Conservation (phyloP, 2,113 vertebrate species). For the Boulengeromyrus knoepffleri region DNA sequence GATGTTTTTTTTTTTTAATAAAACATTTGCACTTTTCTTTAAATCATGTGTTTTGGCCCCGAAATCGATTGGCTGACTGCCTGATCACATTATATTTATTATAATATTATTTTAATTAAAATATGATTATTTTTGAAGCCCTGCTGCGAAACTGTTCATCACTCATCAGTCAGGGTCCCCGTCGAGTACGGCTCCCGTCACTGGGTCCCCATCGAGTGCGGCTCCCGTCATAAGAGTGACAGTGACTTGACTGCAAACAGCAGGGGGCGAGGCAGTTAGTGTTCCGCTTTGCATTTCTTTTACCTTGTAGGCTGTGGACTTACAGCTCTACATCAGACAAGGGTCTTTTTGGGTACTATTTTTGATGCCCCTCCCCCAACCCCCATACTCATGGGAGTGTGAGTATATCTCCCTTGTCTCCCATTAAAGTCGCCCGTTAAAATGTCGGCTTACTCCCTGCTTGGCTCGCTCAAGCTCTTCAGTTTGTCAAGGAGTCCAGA, state of each 20-base stretch:
- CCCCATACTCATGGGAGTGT: not conserved
- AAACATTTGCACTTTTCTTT: not conserved
- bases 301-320: not conserved
- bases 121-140: not conserved
- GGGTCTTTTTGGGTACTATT: not conserved
- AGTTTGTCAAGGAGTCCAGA: not conserved
- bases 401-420: not conserved
- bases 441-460: not conserved
- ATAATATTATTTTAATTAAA: not conserved
- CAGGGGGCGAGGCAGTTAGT: not conserved
- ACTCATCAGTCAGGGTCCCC: not conserved
- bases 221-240: not conserved
- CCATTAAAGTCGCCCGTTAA: not conserved
- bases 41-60: too few species aligned
- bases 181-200: not conserved
- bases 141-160: not conserved
- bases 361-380: too few species aligned
- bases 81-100: not conserved
- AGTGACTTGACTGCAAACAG: not conserved
- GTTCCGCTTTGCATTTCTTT: not conserved
- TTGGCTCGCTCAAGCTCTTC: slow-evolving; percentile 1
- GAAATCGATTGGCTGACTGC: too few species aligned
- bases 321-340: not conserved
- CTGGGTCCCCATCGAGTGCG: not conserved
- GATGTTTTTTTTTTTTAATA: too few species aligned